A percentile compares a stretch with the other conserved stretches of the same genome.
Evolutionary conservation across 2,888 invertebrate species (phyloP).

Genomic region (Limenitis camilla): DNA sequence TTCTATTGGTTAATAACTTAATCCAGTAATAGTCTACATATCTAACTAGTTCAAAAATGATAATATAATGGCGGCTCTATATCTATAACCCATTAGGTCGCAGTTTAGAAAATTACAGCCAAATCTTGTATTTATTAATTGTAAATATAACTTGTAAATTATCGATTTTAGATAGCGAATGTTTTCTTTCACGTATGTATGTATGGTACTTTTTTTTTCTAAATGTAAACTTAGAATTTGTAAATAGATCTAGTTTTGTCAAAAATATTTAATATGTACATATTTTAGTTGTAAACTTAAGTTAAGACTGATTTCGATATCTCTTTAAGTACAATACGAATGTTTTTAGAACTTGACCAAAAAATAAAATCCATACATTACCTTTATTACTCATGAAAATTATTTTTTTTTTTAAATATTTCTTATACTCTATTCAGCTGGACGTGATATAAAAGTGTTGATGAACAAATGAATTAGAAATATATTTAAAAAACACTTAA

Average conservation of each 20-base stretch:
- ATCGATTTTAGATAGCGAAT: constrained; percentile 62
- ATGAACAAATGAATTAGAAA: no score
- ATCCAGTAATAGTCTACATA: background rate
- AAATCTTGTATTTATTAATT: constrained; percentile 67
- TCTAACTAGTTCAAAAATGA: background rate
- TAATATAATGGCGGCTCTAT: background rate
- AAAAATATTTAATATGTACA: constrained; percentile 31
- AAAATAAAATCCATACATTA: no score
- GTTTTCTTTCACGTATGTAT: constrained; percentile 30
- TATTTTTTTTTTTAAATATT: no score
- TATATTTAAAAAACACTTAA: no score
- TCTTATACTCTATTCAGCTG: no score
- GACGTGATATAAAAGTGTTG: no score
- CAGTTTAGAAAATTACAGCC: constrained; percentile 36
- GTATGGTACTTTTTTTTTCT: constrained; percentile 23
- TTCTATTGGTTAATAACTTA: no score
- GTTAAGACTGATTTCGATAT: constrained; percentile 64
- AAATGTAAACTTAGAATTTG: constrained; percentile 11
- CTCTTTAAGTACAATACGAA: constrained; percentile 14
- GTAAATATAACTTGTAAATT: constrained; percentile 65
- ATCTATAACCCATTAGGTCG: constrained; percentile 2
- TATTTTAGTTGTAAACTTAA: constrained; percentile 53
- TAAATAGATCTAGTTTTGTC: constrained; percentile 29
- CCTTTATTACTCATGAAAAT: no score
- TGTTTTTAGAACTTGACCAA: no score